Percentiles rank a stretch among this genome's conserved stretches.
Evolutionary conservation across 2,888 invertebrate species (phyloP).

Genomic region (Ophion costatus): DNA sequence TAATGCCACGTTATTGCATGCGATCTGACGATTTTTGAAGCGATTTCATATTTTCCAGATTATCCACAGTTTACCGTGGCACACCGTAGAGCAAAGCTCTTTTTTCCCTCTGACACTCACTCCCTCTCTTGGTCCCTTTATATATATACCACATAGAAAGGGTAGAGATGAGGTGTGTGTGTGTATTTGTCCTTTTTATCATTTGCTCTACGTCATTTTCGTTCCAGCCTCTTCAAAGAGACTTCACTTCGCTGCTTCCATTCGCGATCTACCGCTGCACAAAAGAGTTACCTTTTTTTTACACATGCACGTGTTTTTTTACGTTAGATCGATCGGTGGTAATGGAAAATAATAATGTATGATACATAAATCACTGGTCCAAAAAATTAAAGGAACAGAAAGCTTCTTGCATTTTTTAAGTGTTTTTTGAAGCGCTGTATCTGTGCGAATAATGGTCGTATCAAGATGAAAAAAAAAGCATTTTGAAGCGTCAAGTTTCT

Average conservation of each 20-base stretch:
- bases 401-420: too few relatives aligned
- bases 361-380: too few relatives aligned
- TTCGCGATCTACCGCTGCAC: slow-evolving; percentile 3
- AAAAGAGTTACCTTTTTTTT: slow-evolving; percentile 13
- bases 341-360: not conserved
- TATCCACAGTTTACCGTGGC: slow-evolving; percentile 64
- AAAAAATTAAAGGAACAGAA: too few relatives aligned
- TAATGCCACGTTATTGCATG: slow-evolving; percentile 79
- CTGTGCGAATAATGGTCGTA: too few relatives aligned
- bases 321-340: not conserved
- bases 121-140: not conserved
- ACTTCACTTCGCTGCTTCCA: not conserved
- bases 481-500: too few relatives aligned
- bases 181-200: slow-evolving; percentile 8
- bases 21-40: slow-evolving; percentile 76
- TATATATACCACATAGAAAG: too few relatives aligned
- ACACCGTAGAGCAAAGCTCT: slow-evolving; percentile 1
- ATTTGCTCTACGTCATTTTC: slow-evolving; percentile 29
- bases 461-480: too few relatives aligned
- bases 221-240: slow-evolving; percentile 24
- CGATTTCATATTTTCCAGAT: slow-evolving; percentile 78
- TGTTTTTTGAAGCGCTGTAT: too few relatives aligned
- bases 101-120: slow-evolving; percentile 22
- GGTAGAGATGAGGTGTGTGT: not conserved
- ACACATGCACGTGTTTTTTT: not conserved